Base-by-base conservation (phyloP, 1,140 invertebrate species). In the Dinothrombium tinctorium region DNA sequence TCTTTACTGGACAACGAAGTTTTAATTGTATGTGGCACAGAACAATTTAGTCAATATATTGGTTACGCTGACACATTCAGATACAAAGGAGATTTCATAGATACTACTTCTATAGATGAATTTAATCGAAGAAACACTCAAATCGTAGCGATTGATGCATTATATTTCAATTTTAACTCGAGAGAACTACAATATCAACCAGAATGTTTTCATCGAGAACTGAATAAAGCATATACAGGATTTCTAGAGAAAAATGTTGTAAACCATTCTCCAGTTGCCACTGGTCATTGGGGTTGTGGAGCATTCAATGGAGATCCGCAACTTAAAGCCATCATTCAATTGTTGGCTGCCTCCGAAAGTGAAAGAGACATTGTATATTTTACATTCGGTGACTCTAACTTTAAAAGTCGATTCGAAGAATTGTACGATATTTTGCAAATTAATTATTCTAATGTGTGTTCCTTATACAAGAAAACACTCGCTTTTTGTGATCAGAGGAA, bases 261-360 rank as follows among this genome's bases (percentile, higher is more conserved):
- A 6, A 21, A 35, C 33, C 14, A 4, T 7, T 32, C n/a, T 32
- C 11, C 33, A 4, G 68, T 96, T 8, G 86, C 86, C 3, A 90
- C 87, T 0, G 92, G 92, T 23, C 96, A 96, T 61, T 98, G 90
- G 92, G 90, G 90, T 3, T 96, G 90, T 63, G 90, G 90, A 2
- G 89, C 78, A 4, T 96, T 87, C 56, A 67, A 71, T 6, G 89
- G 90, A 4, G 73, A 89, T 54, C 66, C 76, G 2, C 61, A 71
- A 25, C 57, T 96, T 0, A 98, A 98, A 67, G 67, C 59, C 14
- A 54, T 96, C 0, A 59, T 95, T 29, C 90, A 98, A 58, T 55
- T 89, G 19, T 79, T 94, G 68, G 84, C 83, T 15, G 76, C 80
- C 35, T 51, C 72, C 3, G 61, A 68, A 29, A 67, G 73, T 2